A percentile compares a stretch with the other conserved stretches of the same genome.
These are phyloP conservation scores for Lagopus muta DNA, from an alignment of 2,113 vertebrate species.

Conservation along the genomic window DNA sequence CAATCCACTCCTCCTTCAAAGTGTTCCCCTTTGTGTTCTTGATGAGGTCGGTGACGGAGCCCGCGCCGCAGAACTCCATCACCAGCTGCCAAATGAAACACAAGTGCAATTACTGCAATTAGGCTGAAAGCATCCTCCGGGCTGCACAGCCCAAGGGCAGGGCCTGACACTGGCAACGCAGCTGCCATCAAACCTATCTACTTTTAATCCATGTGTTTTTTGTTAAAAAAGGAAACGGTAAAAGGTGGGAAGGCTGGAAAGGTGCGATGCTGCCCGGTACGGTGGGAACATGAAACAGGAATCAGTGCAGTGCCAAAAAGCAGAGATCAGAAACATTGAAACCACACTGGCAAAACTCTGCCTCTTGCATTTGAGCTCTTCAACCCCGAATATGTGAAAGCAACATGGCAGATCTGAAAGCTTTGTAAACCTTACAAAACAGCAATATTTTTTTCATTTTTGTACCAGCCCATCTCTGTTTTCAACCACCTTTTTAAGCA, in stretches of 20 bases:
- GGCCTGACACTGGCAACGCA: background rate
- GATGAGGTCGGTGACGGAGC: conserved; percentile 97
- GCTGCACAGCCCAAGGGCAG: background rate
- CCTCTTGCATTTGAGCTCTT: background rate
- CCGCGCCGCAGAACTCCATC: conserved; percentile 99
- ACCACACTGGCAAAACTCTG: background rate
- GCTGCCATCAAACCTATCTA: background rate
- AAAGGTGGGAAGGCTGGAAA: background rate
- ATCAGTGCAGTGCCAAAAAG: background rate
- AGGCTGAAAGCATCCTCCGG: background rate
- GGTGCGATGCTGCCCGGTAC: background rate
- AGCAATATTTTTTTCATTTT: background rate
- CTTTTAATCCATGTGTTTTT: background rate
- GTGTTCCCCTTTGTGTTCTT: conserved; percentile 99
- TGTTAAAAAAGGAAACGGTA: background rate
- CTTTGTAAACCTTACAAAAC: background rate
- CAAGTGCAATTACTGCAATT: background rate
- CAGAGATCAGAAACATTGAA: background rate
- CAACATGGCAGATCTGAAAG: background rate
- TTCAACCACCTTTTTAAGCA: background rate
- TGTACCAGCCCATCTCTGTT: background rate
- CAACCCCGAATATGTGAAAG: background rate
- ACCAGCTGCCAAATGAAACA: conserved; percentile 84
- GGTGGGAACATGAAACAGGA: background rate
- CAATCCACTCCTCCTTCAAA: conserved; percentile 98